Conservation (phyloP, 2,797 vertebrate species). For the Onychomys torridus region DNA sequence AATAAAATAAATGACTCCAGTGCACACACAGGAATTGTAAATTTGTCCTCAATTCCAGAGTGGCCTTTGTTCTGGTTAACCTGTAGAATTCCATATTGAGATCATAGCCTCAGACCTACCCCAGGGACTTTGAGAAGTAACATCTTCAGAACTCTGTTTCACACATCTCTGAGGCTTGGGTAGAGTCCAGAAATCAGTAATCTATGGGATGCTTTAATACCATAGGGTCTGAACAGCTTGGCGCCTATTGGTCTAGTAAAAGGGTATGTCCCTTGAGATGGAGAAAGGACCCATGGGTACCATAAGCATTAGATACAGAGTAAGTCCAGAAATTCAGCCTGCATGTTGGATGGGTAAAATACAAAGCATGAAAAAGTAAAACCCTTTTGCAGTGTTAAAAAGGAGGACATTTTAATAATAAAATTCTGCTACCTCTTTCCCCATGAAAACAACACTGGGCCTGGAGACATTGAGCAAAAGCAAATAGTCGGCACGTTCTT, state of each 20-base stretch:
- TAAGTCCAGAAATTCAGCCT: neutral
- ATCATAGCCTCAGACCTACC: neutral
- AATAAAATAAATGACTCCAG: slow-evolving; percentile 69
- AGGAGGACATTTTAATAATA: slow-evolving; percentile 50
- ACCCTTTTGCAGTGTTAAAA: slow-evolving; percentile 5
- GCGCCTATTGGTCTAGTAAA: neutral
- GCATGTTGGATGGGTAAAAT: neutral
- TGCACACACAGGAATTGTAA: neutral
- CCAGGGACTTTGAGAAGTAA: slow-evolving; percentile 7
- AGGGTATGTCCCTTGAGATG: neutral
- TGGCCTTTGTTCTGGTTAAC: neutral
- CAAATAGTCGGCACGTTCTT: slow-evolving; percentile 63
- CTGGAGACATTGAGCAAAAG: slow-evolving; percentile 58
- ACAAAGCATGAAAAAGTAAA: slow-evolving; percentile 53
- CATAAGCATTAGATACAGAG: neutral
- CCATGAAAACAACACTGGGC: slow-evolving; percentile 21
- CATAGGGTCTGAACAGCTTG: neutral
- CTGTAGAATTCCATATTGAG: neutral
- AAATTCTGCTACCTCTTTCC: slow-evolving; percentile 60
- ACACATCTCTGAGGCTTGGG: neutral
- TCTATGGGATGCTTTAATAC: neutral
- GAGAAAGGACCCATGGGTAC: neutral
- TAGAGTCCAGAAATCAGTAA: neutral
- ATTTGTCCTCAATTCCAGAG: neutral
- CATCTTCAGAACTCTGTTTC: slow-evolving; percentile 42